These are phyloP conservation scores for Pseudomyrmex gracilis DNA, from an alignment of 1,140 invertebrate genomes.

Conservation along the genomic window DNA sequence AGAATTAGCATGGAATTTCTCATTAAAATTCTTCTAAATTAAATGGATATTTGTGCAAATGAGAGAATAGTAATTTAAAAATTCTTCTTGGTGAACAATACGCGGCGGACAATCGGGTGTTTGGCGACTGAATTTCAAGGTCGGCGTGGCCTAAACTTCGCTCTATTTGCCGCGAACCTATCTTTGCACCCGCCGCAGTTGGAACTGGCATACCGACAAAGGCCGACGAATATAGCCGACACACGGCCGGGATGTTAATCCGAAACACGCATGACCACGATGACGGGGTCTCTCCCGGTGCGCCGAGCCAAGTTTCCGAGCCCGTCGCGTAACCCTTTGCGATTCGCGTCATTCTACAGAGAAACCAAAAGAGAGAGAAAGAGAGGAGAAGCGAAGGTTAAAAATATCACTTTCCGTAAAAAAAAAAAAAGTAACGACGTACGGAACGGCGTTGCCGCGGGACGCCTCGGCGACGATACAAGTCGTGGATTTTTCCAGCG, in stretches of 20 bases:
- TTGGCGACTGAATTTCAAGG: conserved; percentile 60
- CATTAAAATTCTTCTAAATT: no score
- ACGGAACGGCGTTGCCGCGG: neutral
- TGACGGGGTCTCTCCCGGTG: conserved; percentile 12
- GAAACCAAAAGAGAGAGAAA: no score
- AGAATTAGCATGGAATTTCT: no score
- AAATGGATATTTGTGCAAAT: no score
- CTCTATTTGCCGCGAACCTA: conserved; percentile 65
- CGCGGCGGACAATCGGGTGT: conserved; percentile 5
- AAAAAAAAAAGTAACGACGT: neutral
- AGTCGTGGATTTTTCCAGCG: neutral
- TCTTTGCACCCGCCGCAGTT: conserved; percentile 63
- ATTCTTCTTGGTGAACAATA: neutral
- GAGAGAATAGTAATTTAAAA: no score
- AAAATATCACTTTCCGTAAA: conserved; percentile 41
- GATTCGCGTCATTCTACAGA: neutral
- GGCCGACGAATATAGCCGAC: conserved; percentile 70
- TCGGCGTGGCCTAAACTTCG: conserved; percentile 56
- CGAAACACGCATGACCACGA: conserved; percentile 64
- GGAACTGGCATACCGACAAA: conserved; percentile 66
- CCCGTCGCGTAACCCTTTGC: conserved; percentile 52
- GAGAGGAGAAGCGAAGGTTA: conserved; percentile 2
- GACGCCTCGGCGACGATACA: neutral
- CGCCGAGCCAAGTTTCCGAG: conserved; percentile 64
- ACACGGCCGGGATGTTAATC: conserved; percentile 66